Base-by-base conservation (phyloP, 2,797 vertebrate genomes). In the Tolypeutes matacus region DNA sequence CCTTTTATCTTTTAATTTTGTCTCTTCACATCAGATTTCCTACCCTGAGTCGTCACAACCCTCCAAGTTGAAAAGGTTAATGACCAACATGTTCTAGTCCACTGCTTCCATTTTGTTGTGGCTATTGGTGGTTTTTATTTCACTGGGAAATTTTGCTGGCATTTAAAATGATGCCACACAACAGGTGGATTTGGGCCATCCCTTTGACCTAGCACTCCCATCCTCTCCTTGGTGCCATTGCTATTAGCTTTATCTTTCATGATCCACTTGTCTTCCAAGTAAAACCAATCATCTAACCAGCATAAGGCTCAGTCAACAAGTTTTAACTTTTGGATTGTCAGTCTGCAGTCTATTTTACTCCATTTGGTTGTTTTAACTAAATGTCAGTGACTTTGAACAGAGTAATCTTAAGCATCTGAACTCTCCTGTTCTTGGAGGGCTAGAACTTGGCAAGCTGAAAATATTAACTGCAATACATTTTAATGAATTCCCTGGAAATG, bases 401-500 rank as follows among this genome's bases (percentile, higher is more conserved):
- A 31, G 96, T 96, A 89, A 97, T 93, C 60, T 51, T 89, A 93
- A 95, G 76, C 80, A 95, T 96, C 89, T 94, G 85, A 92, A 93
- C 91, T 96, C 85, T 92, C 56, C 51, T 97, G 84, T 64, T 96
- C 91, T 56, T 96, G 86, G 94, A 96, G 80, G 78, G 77, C 96
- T 96, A 96, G 93, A 92, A 95, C 53, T 95, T 98, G 95, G 88
- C 88, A 97, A 96, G 85, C 80, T 73, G 72, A 95, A 56, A 87
- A 94, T 95, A 3, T 97, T 96, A 98, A 97, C 93, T 77, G 70
- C 70, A 69, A 89, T 53, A 78, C 81, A 85, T 97, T 97, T 92
- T 96, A 97, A 95, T 96, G 89, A 98, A 97, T 98, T 97, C 97
- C 95, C 87, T 97, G 78, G 86, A 97, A 97, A 97, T 92, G 94